Base-by-base conservation (phyloP, 2,113 vertebrate genomes). In the Martes martes region DNA sequence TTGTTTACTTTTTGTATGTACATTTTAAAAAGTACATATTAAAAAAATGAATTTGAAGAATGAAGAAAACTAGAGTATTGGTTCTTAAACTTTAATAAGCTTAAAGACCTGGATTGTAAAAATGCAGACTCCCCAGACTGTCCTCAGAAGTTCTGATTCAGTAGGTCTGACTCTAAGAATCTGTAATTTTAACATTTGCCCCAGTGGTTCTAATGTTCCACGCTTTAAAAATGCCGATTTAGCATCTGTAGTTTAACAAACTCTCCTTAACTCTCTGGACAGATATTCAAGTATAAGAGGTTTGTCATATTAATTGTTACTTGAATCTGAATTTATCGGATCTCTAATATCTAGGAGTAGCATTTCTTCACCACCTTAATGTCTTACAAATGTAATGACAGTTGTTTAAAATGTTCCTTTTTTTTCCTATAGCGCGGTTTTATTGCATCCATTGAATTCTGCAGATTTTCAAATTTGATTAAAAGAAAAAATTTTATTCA, bases 301-400 rank as follows among this genome's bases (percentile, higher is more conserved):
- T 78, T 57, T 89, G 26, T 96, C 69, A 61, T 55, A 82, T 45
- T 76, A 76, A 28, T 76, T 93, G 31, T 93, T 92, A 67, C 36
- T 69, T 26, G 76, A 83, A 13, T 65, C 18, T 78, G 24, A 69
- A 33, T 84, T 83, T 78, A 57, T 42, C 50, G 23, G 59, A 47
- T 55, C 18, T 89, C n/a, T 50, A 59, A 52, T 52, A 73, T n/a
- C 33, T 59, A 73, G 69, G 8, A 67, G 47, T 33, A 76, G 39
- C n/a, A 81, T 45, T 95, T 92, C 52, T 14, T 92, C 63, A 79
- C 14, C 11, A 95, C 21, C 45, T 92, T 71, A 87, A 63, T 81
- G 74, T 92, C 81, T 92, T 92, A 47, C 65, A 81, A 73, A 81
- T 82, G 33, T 79, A 91, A 80, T 82, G 74, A 88, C 21, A 84